Conservation (phyloP, 2,888 invertebrate genomes). For the Acleris emargana region DNA sequence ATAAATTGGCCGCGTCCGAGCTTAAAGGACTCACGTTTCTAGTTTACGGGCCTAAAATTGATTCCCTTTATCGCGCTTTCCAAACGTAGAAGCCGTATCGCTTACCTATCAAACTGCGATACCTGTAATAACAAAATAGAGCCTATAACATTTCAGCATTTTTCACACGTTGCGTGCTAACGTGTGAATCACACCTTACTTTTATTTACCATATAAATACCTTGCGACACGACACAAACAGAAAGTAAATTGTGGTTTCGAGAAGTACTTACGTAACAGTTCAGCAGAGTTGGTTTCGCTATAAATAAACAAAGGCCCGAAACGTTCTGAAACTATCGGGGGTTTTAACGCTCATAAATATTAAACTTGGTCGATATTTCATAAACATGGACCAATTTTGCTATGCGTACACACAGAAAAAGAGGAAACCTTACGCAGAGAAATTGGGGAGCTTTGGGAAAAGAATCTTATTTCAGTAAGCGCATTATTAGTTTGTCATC, state of each 20-base stretch:
- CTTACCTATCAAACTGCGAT: neutral
- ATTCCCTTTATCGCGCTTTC: slow-evolving; percentile 22
- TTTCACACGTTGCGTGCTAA: too few species aligned
- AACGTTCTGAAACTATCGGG: slow-evolving; percentile 23
- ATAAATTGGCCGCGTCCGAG: slow-evolving; percentile 32
- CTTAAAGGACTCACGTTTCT: slow-evolving; percentile 26
- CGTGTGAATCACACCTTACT: neutral
- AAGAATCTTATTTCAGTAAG: neutral
- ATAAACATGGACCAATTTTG: slow-evolving; percentile 25
- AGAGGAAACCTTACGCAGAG: slow-evolving; percentile 4
- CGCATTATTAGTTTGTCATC: neutral
- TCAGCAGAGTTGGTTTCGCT: slow-evolving; percentile 12
- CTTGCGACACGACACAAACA: neutral
- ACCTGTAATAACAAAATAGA: slow-evolving; percentile 2
- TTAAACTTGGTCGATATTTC: slow-evolving; percentile 32
- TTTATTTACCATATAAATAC: slow-evolving; percentile 11
- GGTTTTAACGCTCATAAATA: slow-evolving; percentile 33
- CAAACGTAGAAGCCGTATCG: neutral
- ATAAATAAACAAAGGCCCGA: slow-evolving; percentile 27
- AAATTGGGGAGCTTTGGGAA: slow-evolving; percentile 1
- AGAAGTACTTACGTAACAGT: slow-evolving; percentile 20
- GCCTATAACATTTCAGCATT: neutral
- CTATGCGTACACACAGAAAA: neutral
- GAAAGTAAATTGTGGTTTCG: slow-evolving; percentile 1
- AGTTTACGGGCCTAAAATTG: slow-evolving; percentile 31